Evolutionary conservation across 2,797 vertebrate species (phyloP).

Genomic region (Rousettus madagascariensis): DNA sequence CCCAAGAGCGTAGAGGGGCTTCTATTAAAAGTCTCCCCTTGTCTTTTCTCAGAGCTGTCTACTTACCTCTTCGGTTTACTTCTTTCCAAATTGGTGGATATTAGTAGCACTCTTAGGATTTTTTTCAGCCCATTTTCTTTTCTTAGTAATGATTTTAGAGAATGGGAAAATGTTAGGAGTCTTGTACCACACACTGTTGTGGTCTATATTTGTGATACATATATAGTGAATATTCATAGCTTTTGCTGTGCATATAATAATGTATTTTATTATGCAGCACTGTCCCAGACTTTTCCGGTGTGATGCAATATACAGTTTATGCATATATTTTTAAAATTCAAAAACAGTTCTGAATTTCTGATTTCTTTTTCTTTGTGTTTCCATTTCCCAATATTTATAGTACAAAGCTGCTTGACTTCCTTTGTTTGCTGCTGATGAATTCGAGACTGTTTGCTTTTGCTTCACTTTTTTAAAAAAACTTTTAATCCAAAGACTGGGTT

Average conservation of each 20-base stretch:
- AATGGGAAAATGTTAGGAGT: background rate
- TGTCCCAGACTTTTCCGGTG: background rate
- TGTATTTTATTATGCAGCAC: background rate
- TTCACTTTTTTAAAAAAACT: background rate
- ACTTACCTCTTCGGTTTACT: background rate
- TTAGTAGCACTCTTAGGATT: background rate
- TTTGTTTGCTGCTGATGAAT: background rate
- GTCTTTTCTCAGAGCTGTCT: background rate
- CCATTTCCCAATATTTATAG: background rate
- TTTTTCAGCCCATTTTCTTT: background rate
- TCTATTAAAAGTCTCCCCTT: background rate
- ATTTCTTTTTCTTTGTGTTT: background rate
- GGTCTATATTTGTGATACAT: background rate
- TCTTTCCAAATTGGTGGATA: background rate
- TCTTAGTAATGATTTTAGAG: background rate
- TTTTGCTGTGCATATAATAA: background rate
- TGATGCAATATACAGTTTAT: background rate
- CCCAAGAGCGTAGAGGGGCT: background rate
- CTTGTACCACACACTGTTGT: background rate
- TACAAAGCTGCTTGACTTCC: background rate
- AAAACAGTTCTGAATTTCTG: background rate
- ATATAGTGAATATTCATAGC: background rate
- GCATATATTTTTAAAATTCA: background rate
- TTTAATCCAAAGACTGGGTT: background rate
- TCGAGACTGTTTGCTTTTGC: background rate